Evolutionary conservation across 2,888 invertebrate genomes (phyloP).

Genomic region (Troides oblongomaculatus): DNA sequence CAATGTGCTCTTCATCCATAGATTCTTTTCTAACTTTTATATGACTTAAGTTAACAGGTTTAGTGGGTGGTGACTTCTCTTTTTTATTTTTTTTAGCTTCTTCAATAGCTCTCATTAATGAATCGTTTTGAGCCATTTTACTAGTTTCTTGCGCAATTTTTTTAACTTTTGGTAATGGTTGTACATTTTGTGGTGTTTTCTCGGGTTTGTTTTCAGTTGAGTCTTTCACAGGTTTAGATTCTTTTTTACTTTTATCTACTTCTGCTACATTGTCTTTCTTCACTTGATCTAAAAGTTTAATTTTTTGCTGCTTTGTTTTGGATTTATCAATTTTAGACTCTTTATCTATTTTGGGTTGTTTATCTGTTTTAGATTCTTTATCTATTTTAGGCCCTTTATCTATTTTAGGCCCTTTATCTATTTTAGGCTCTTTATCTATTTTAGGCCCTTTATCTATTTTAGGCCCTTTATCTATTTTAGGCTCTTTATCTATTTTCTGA

Average conservation of each 20-base stretch:
- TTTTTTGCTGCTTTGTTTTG: slow-evolving; percentile 20
- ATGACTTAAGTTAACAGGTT: slow-evolving; percentile 37
- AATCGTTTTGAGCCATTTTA: slow-evolving; percentile 17
- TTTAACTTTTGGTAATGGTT: slow-evolving; percentile 27
- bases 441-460: slow-evolving; percentile 6
- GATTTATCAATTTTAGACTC: slow-evolving; percentile 15
- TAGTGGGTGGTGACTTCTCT: slow-evolving; percentile 1
- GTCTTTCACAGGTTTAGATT: not conserved
- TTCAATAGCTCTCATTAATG: slow-evolving; percentile 23
- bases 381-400: too few relatives aligned
- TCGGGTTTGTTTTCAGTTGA: not conserved
- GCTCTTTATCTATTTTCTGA: slow-evolving; percentile 7
- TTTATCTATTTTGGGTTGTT: slow-evolving; percentile 1
- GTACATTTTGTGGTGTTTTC: slow-evolving; percentile 13
- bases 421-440: not conserved
- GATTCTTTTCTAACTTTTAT: slow-evolving; percentile 41
- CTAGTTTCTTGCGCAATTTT: slow-evolving; percentile 26
- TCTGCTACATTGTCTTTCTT: slow-evolving; percentile 19
- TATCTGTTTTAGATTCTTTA: too few relatives aligned
- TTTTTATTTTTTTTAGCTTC: slow-evolving; percentile 17
- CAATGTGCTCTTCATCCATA: slow-evolving; percentile 43
- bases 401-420: too few relatives aligned
- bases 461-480: slow-evolving; percentile 10
- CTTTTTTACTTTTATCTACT: slow-evolving; percentile 8
- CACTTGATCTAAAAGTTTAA: not conserved